Conservation (phyloP, 2,888 invertebrate species). For the Troglohyphantes excavatus region DNA sequence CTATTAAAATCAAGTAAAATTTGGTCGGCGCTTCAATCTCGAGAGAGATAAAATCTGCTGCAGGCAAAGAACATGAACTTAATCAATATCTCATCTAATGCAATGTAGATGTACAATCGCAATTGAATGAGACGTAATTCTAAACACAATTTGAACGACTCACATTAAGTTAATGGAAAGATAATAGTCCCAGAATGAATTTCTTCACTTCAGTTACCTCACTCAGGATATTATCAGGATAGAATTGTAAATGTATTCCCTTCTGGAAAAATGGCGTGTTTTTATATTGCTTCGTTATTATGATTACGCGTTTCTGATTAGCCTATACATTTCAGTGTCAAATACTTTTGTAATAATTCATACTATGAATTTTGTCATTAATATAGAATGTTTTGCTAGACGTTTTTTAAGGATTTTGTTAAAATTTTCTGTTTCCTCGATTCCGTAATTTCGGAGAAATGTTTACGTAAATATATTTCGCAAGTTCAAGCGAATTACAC, state of each 20-base stretch:
- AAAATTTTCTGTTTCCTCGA: no score
- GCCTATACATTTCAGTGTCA: background rate
- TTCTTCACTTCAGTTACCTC: slow-evolving; percentile 30
- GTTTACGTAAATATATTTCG: no score
- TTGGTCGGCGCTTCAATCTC: slow-evolving; percentile 8
- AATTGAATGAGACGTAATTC: slow-evolving; percentile 23
- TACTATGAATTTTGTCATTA: background rate
- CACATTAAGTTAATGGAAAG: slow-evolving; percentile 52
- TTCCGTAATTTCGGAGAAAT: no score
- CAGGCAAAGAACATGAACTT: slow-evolving; percentile 3
- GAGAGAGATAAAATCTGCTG: background rate
- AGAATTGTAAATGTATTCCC: background rate
- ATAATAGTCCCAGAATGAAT: slow-evolving; percentile 53
- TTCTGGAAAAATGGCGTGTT: background rate
- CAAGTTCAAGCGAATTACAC: no score
- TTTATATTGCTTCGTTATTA: background rate
- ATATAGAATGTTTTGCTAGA: background rate
- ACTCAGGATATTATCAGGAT: slow-evolving; percentile 5
- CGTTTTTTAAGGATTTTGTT: no score
- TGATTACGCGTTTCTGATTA: background rate
- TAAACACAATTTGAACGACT: slow-evolving; percentile 35
- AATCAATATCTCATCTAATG: slow-evolving; percentile 52
- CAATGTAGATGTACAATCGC: slow-evolving; percentile 1
- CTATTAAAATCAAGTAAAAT: slow-evolving; percentile 35
- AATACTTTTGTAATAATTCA: background rate